Evolutionary conservation across 1,140 invertebrate species (phyloP).

Genomic region (Procambarus virginalis): DNA sequence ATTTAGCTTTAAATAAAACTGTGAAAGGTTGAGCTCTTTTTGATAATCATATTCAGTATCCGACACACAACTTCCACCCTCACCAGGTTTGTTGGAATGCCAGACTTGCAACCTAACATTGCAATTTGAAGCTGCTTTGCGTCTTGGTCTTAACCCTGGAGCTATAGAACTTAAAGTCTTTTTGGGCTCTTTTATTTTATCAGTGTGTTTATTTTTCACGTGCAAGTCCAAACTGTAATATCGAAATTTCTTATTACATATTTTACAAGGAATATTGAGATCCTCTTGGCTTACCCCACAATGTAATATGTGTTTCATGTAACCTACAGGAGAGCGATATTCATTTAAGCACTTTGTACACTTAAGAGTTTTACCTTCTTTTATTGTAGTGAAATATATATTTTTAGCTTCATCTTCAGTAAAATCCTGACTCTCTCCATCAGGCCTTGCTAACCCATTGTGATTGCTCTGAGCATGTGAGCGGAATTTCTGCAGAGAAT

Average conservation of each 20-base stretch:
- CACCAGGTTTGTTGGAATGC: neutral
- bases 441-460: constrained; percentile 51
- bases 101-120: constrained; percentile 43
- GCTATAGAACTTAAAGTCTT: neutral
- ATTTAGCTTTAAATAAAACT: constrained; percentile 3
- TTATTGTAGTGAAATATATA: constrained; percentile 18
- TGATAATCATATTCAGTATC: constrained; percentile 27
- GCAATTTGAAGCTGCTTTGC: constrained; percentile 47
- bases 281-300: constrained; percentile 35
- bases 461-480: constrained; percentile 17
- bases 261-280: constrained; percentile 17
- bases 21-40: constrained; percentile 2
- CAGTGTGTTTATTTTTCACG: constrained; percentile 26
- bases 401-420: neutral
- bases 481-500: constrained; percentile 4
- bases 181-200: neutral
- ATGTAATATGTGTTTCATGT: constrained; percentile 11
- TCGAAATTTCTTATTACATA: constrained; percentile 20
- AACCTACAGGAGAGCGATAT: constrained; percentile 25
- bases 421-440: constrained; percentile 42
- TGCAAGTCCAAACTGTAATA: constrained; percentile 33
- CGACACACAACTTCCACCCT: constrained; percentile 12
- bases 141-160: neutral
- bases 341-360: constrained; percentile 22
- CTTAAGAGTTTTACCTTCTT: neutral